phyloP scores from a whole-genome alignment of 2,113 vertebrate species.

The Haemorhous mexicanus region DNA sequence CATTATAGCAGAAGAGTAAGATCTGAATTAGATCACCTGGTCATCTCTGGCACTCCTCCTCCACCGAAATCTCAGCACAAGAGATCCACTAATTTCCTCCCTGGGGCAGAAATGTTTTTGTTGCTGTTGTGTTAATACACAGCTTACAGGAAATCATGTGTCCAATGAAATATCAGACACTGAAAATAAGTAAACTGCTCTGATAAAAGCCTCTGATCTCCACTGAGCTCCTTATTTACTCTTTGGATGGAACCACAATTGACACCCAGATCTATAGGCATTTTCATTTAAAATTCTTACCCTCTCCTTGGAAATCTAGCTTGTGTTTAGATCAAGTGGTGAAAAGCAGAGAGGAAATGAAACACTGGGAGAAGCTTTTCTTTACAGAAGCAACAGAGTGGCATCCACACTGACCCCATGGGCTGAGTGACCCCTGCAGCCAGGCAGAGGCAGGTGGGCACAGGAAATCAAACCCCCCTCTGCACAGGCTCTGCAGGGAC shows the following conservation, averaged over 20 bases:
- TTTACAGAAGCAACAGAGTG: not conserved
- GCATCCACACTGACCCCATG: not conserved
- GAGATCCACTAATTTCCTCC: not conserved
- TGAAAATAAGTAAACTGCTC: not conserved
- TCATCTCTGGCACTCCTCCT: not conserved
- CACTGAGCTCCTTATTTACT: not conserved
- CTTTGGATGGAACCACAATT: not conserved
- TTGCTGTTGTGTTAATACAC: not conserved
- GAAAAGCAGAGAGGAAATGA: not conserved
- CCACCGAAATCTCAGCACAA: not conserved
- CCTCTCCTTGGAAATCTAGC: not conserved
- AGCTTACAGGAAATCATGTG: accelerated
- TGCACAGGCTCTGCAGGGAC: not conserved
- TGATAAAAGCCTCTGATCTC: not conserved
- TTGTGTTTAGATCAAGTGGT: not conserved
- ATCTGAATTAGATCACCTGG: not conserved
- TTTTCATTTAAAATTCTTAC: not conserved
- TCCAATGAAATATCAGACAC: not conserved
- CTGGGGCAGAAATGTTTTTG: not conserved
- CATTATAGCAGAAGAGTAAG: not conserved
- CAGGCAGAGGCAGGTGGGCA: not conserved
- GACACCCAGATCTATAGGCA: not conserved
- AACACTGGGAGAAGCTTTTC: not conserved
- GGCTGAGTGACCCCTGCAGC: not conserved
- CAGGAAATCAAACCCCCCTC: not conserved